A percentile compares a stretch with the other conserved stretches of the same genome.
Evolutionary conservation across 2,797 vertebrate species (phyloP).

Genomic region (Sternotherus odoratus): DNA sequence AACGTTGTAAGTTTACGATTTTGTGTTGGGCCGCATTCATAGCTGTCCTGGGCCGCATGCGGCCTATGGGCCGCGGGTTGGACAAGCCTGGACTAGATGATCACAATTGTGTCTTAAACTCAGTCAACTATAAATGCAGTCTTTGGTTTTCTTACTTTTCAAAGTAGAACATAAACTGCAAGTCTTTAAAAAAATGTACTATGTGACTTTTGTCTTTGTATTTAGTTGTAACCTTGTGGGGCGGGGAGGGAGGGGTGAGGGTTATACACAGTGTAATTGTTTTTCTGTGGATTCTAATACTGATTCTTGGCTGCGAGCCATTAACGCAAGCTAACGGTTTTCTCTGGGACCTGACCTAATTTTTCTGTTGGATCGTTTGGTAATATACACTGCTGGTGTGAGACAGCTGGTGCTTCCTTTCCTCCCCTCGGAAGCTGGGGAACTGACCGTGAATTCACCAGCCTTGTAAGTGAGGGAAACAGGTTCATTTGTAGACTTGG

Average conservation of each 20-base stretch:
- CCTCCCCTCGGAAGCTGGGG: neutral
- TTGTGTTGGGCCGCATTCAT: no score
- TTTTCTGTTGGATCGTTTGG: neutral
- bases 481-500: neutral
- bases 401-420: neutral
- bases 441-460: neutral
- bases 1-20: no score
- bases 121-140: neutral
- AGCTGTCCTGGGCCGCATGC: no score
- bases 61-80: no score
- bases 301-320: neutral
- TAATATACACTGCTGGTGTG: neutral
- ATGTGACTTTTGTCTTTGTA: neutral
- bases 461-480: neutral
- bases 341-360: conserved; percentile 6
- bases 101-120: neutral
- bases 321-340: neutral
- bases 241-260: no score
- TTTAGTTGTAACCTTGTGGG: neutral
- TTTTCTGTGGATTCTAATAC: neutral
- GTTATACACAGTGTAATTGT: neutral
- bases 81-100: neutral
- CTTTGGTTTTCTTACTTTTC: neutral
- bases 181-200: neutral
- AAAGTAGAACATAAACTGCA: neutral